phyloP scores from a whole-genome alignment of 1,140 invertebrate species.

The Caenorhabditis briggsae region DNA sequence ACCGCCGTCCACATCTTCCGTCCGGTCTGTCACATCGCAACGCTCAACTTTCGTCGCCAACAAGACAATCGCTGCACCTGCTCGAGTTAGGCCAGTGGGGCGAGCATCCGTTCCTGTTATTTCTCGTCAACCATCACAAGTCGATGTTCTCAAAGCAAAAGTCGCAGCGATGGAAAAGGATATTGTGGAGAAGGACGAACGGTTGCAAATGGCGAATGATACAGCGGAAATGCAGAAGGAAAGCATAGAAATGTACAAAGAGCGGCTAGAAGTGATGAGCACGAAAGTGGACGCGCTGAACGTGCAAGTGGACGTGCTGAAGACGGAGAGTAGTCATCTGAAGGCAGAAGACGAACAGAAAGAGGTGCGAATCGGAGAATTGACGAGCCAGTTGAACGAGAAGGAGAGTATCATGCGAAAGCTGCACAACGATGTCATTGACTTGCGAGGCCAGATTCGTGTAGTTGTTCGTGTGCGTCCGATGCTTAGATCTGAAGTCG shows the following conservation, averaged over 20 bases:
- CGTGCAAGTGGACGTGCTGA: background rate
- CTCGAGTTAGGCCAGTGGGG: too few species aligned
- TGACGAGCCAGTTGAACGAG: conserved; percentile 17
- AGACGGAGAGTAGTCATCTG: background rate
- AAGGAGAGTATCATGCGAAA: conserved; percentile 28
- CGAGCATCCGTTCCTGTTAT: background rate
- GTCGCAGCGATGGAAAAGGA: background rate
- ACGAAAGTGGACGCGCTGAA: background rate
- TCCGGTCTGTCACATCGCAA: background rate
- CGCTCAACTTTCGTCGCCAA: background rate
- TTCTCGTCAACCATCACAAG: background rate
- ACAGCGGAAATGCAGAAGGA: background rate
- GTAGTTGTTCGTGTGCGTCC: conserved; percentile 63
- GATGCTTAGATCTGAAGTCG: conserved; percentile 44
- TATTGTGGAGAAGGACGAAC: background rate
- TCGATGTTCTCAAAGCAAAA: background rate
- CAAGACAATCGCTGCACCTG: too few species aligned
- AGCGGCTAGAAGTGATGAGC: background rate
- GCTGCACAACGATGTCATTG: conserved; percentile 66
- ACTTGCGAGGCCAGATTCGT: conserved; percentile 65
- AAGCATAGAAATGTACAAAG: background rate
- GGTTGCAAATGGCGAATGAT: background rate
- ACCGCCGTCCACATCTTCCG: background rate
- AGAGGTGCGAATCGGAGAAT: background rate
- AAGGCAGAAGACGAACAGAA: background rate